These are phyloP conservation scores for Heterocephalus glaber DNA, from an alignment of 2,113 vertebrate species.

Conservation along the genomic window DNA sequence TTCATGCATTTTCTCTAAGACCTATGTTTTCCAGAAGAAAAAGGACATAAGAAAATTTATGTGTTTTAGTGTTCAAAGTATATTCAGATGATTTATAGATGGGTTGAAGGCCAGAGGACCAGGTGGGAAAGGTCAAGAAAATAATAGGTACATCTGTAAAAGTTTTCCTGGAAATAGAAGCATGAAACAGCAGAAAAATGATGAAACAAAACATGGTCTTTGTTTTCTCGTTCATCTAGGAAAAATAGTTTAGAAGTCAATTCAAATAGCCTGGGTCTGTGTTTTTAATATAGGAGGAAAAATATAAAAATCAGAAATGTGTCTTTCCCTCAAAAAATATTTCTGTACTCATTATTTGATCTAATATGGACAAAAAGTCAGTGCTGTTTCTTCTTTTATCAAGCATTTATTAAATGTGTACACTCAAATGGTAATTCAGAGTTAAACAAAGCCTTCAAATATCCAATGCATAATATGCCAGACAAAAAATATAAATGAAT, in stretches of 20 bases:
- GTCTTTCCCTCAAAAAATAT: not conserved
- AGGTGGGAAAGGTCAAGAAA: not conserved
- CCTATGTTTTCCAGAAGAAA: not conserved
- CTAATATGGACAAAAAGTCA: not conserved
- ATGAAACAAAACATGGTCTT: not conserved
- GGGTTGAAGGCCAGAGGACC: not conserved
- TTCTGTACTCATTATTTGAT: not conserved
- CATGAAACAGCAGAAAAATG: not conserved
- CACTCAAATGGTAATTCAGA: not conserved
- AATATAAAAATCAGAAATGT: slow-evolving; percentile 21
- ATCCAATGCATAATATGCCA: not conserved
- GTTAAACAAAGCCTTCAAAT: not conserved
- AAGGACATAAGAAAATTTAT: not conserved
- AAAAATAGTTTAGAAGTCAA: slow-evolving; percentile 19
- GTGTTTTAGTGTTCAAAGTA: not conserved
- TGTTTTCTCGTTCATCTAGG: not conserved
- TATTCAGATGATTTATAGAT: not conserved
- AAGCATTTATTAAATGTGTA: not conserved
- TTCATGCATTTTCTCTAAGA: not conserved
- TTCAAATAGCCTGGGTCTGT: not conserved
- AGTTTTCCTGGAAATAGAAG: not conserved
- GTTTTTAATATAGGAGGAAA: not conserved
- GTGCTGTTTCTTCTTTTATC: not conserved
- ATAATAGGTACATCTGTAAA: not conserved
- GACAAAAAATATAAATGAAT: not conserved